Evolutionary conservation across 2,797 vertebrate species (phyloP).

Genomic region (Pantherophis alleghaniensis): DNA sequence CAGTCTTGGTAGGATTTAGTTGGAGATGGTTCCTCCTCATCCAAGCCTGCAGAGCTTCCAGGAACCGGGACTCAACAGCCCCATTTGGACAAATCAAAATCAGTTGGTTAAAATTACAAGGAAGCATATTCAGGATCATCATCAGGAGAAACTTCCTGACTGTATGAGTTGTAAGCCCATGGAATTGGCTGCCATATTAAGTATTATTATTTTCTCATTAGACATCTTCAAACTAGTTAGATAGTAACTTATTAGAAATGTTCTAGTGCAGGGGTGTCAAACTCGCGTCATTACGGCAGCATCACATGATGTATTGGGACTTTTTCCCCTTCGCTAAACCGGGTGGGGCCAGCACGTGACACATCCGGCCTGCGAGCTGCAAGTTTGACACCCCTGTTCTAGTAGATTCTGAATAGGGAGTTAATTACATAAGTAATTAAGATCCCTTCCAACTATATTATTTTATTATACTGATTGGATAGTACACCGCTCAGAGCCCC

Average conservation of each 20-base stretch:
- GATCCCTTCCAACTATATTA: not conserved
- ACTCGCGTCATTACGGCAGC: too few relatives aligned
- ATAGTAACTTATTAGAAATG: not conserved
- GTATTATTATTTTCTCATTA: not conserved
- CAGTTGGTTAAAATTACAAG: not conserved
- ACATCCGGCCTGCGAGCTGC: too few relatives aligned
- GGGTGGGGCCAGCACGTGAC: too few relatives aligned
- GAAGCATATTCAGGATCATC: not conserved
- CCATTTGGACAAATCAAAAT: not conserved
- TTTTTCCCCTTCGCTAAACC: too few relatives aligned
- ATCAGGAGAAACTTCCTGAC: not conserved
- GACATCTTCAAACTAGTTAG: not conserved
- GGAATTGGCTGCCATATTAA: not conserved
- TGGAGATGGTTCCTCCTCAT: not conserved
- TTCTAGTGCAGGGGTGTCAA: not conserved
- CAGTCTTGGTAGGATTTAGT: not conserved
- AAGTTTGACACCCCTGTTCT: not conserved
- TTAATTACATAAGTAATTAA: not conserved
- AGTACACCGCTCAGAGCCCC: too few relatives aligned
- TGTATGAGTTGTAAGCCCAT: not conserved
- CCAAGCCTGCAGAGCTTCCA: not conserved
- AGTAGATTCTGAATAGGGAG: not conserved
- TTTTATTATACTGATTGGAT: not conserved
- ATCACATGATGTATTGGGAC: too few relatives aligned
- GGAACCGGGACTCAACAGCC: not conserved